Conservation (phyloP, 2,797 vertebrate genomes). For the Squalus acanthias region DNA sequence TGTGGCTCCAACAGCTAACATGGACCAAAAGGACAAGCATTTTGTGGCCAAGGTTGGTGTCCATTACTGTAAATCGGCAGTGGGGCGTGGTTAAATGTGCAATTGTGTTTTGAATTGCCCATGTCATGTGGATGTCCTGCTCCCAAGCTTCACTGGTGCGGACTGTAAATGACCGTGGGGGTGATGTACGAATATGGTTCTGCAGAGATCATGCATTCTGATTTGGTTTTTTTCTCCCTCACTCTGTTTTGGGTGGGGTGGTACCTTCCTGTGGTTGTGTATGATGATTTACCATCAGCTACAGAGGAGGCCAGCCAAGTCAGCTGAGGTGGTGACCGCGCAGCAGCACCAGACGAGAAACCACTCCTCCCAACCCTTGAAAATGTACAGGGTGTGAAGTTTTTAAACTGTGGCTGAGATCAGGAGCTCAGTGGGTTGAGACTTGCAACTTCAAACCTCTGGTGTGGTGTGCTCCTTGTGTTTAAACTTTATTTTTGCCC, state of each 20-base stretch:
- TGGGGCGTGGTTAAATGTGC: background rate
- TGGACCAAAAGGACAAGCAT: conserved; percentile 94
- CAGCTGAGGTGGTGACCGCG: too few relatives aligned
- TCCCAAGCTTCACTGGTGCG: background rate
- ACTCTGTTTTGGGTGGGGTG: background rate
- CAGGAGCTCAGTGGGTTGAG: background rate
- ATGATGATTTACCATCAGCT: too few relatives aligned
- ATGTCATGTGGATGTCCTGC: background rate
- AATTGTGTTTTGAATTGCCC: background rate
- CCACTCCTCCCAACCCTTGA: too few relatives aligned
- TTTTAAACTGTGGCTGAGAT: background rate
- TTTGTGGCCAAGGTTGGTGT: conserved; percentile 88
- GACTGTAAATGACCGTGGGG: background rate
- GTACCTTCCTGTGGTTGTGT: background rate
- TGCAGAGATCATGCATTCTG: background rate
- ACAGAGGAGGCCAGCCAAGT: too few relatives aligned
- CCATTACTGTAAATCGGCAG: background rate
- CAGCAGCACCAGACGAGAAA: too few relatives aligned
- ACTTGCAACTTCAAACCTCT: background rate
- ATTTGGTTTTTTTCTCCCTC: background rate
- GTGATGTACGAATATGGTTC: too few relatives aligned
- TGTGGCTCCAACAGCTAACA: conserved; percentile 88
- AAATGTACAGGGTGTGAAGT: too few relatives aligned
- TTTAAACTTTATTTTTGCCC: background rate
- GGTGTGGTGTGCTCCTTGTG: background rate